Evolutionary conservation across 64 coral and sea anemone species (phyloP), one percentile per base, ranked within the genome.

Genomic region (Porites australiensis): DNA sequence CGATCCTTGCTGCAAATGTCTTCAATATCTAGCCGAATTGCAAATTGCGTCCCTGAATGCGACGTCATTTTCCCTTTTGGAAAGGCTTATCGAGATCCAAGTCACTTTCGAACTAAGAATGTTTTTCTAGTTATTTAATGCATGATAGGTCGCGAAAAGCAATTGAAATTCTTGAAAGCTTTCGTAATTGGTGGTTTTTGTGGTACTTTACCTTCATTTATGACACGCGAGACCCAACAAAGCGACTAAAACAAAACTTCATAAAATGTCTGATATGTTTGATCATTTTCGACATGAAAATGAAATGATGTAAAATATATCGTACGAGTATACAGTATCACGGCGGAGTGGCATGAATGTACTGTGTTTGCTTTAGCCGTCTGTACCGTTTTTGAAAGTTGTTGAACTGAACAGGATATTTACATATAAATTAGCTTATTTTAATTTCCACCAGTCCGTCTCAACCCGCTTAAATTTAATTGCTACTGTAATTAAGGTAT

Each of bases 131-230:
- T 84, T 68, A 84, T 68, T 84, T 50, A 46, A 84, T 68, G 19
- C 61, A 4, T 65, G 18, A 47, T 0, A 45, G 62, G 81, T n/a
- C 16, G 18, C 8, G 8, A 84, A 59, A 82, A 44, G 44, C 27
- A 82, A 55, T 82, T 12, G 14, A 82, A 5, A 9, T 15, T 46
- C 44, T 62, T 47, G 20, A 83, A 65, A 12, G 44, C 58, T 66
- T 9, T 4, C 47, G n/a, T 68, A 84, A 84, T 84, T 84, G 67
- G 81, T 68, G 81, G 60, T 37, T 84, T 84, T 65, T 68, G 62
- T 22, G 61, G 61, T 84, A 21, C 63, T 61, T 84, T 44, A 16
- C 45, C 44, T 76, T 50, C 49, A 76, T 76, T 50, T 68, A 50
- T 12, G 61, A 84, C 81, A 68, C 44, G 23, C 13, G 47, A 64